Conservation (phyloP, 1,140 invertebrate genomes). For the Drosophila subobscura region DNA sequence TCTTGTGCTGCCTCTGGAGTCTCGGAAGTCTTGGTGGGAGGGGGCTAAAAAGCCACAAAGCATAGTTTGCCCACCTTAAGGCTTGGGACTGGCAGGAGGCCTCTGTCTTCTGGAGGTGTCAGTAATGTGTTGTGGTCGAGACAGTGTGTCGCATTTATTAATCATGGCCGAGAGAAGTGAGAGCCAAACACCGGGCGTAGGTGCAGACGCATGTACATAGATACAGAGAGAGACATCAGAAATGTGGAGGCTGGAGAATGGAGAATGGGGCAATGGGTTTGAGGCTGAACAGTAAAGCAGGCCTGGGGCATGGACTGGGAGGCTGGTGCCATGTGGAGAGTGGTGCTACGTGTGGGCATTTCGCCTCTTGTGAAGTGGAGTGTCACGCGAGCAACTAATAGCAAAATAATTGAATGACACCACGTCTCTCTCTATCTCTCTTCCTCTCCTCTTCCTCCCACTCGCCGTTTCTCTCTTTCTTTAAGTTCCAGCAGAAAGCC, state of each 20-base stretch:
- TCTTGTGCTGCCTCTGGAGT: conserved; percentile 18
- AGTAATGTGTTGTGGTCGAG: conserved; percentile 71
- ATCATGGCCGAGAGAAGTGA: conserved; percentile 58
- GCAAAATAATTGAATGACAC: conserved; percentile 74
- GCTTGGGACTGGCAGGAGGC: conserved; percentile 14
- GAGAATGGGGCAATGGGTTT: no score
- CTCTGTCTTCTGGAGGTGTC: conserved; percentile 55
- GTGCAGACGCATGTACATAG: background rate
- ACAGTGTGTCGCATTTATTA: conserved; percentile 69
- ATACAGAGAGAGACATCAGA: no score
- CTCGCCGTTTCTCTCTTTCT: no score
- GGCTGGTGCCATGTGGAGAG: background rate
- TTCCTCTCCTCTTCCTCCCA: no score
- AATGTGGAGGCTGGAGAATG: no score
- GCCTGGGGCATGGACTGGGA: background rate
- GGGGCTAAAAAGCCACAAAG: conserved; percentile 48
- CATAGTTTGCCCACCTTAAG: conserved; percentile 61
- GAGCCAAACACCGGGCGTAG: background rate
- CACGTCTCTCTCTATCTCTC: conserved; percentile 15
- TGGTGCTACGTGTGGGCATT: conserved; percentile 50
- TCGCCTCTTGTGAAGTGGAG: conserved; percentile 40
- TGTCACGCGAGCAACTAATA: conserved; percentile 66
- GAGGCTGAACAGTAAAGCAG: conserved; percentile 9
- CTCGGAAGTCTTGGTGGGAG: background rate
- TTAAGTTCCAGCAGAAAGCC: background rate